Base-by-base conservation (phyloP, 2,888 invertebrate species). In the Meandrusa payeni region DNA sequence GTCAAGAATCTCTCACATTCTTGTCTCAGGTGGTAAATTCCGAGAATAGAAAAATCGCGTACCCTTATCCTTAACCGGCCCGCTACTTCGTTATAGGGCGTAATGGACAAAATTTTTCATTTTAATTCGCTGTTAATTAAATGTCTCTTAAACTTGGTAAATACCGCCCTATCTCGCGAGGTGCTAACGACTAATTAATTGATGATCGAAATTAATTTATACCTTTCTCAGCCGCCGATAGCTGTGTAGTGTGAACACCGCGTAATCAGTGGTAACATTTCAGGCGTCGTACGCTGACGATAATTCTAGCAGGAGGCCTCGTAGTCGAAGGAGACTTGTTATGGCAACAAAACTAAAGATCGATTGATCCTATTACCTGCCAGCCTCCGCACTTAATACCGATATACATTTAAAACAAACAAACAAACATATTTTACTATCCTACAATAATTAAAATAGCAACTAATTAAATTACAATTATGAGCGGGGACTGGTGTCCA, bases 171-270 rank as follows among this genome's bases (percentile, higher is more conserved):
- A 81, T 81, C 79, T 63, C 47, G 51, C 55, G 73, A 76, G 76
- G 80, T 77, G 83, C 79, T 76, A 68, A 75, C 65, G 64, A 70
- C 79, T 80, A 79, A 85, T 79, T 85, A 80, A 83, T 79, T 82
- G 79, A 79, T 81, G 76, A 76, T 76, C 65, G 67, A 68, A 60
- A 64, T 64, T 55, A 78, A 81, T 79, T 70, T 57, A 67, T 62
- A 65, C 61, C 65, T 69, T 68, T 66, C 60, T 53, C 51, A 47
- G 51, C 54, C 61, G 65, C 71, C 76, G 78, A 76, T 75, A 78
- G 75, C 68, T 55, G 51, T 51, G 57, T 60, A 68, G 60, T 73
- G 73, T 74, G 71, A 74, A 74, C 64, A 76, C 50, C 43, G 57
- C 64, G 63, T 78, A 79, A 85, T 82, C 81, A 68, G 72, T 50